Evolutionary conservation across 1,140 invertebrate genomes (phyloP), one percentile per base, ranked within the genome.

Genomic region (Drosophila pseudoobscura): DNA sequence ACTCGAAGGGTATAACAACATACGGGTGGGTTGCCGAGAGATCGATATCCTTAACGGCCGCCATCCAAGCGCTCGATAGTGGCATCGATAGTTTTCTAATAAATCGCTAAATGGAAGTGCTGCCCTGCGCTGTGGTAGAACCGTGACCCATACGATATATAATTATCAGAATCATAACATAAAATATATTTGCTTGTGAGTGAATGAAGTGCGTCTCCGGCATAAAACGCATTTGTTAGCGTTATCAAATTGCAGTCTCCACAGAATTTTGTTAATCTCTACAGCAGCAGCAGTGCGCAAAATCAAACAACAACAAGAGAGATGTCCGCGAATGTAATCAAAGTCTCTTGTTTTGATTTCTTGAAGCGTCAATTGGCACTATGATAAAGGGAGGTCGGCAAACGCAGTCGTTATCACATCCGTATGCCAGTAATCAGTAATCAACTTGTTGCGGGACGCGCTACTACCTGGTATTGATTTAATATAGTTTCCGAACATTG

Each of bases 381-480:
- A 17, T 43, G 54, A 56, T 56, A 56, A 26, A 13, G 17, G 41
- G 51, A 31, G 50, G 39, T 7, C 51, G 50, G 5, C 39, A 22
- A 15, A 53, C 9, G 44, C 26, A 22, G 35, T 77, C 74, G 35
- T 77, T 77, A 74, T 77, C 75, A 74, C 43, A 69, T 58, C 61
- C 24, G 9, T 31, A 29, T 15, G 24, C 15, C 51, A 9, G 51
- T 11, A 44, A 49, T 60, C 35, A 15, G 31, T 15, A 43, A 75
- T 66, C 74, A 76, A 78, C 76, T 78, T 78, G 76, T 78, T 78
- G 76, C 76, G 61, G 60, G 43, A n/a, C 44, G 35, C 47, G n/a
- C 26, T 39, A 35, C 22, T 51, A 44, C 20, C 22, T 46, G 60
- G 39, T 63, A 63, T 64, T 64, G 52, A 64, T 56, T 64, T 56